Conservation (phyloP, 1,140 invertebrate genomes). For the Camponotus vicinus region DNA sequence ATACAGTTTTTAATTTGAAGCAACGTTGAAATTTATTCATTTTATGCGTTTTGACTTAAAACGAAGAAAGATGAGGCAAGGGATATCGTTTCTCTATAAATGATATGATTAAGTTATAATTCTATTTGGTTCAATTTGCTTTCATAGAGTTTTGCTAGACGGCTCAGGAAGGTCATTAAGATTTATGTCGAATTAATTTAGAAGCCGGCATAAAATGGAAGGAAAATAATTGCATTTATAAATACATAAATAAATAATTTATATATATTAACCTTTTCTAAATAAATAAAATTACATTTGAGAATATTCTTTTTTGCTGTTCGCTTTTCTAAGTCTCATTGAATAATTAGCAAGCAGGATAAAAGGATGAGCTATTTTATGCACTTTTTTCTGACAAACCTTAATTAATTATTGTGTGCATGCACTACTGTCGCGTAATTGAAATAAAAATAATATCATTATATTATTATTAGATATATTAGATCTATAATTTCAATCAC, state of each 20-base stretch:
- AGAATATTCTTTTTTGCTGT: not conserved
- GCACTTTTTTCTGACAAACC: not conserved
- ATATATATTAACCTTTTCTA: not conserved
- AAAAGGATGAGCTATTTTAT: not conserved
- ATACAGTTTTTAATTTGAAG: conserved; percentile 40
- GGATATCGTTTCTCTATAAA: not conserved
- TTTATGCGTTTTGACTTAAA: not conserved
- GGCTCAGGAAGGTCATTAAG: not conserved
- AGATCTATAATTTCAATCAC: not conserved
- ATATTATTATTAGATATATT: not conserved
- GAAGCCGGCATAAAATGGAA: not conserved
- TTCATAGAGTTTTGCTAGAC: not conserved
- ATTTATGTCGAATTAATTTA: conserved; percentile 24
- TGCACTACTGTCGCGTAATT: too few relatives aligned
- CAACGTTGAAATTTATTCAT: not conserved
- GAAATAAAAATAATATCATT: not conserved
- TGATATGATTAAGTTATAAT: conserved; percentile 19
- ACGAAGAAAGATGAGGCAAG: not conserved
- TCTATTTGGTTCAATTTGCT: conserved; percentile 11
- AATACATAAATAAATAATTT: not conserved
- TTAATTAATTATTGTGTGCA: not conserved
- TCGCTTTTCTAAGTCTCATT: not conserved
- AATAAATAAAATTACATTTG: not conserved
- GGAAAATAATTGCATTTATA: conserved; percentile 4
- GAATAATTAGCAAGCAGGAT: not conserved